Conservation (phyloP, 1,140 invertebrate genomes). For the Euschistus heros region DNA sequence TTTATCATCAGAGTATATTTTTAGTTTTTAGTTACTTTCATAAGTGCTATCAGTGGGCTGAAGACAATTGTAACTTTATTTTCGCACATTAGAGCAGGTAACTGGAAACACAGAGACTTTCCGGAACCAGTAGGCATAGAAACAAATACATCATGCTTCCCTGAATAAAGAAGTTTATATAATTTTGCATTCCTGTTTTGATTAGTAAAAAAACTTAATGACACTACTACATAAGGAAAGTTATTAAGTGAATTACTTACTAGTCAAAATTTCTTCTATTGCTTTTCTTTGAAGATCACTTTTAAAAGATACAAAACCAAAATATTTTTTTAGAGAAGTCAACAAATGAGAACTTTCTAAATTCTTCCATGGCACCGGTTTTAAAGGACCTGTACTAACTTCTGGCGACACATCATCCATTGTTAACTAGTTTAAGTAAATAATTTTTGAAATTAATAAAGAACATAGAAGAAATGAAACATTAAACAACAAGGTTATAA, state of each 20-base stretch:
- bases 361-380: too few relatives aligned
- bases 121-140: slow-evolving; percentile 64
- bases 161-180: slow-evolving; percentile 34
- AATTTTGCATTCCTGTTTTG: slow-evolving; percentile 4
- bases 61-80: slow-evolving; percentile 52
- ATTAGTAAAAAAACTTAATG: background rate
- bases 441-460: too few relatives aligned
- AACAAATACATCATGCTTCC: slow-evolving; percentile 50
- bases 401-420: too few relatives aligned
- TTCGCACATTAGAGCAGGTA: slow-evolving; percentile 48
- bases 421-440: too few relatives aligned
- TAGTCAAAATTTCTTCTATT: slow-evolving; percentile 36
- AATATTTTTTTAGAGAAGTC: slow-evolving; percentile 33
- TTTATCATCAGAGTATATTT: background rate
- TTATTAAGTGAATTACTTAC: background rate
- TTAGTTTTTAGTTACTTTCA: slow-evolving; percentile 40
- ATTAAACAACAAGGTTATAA: background rate
- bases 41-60: slow-evolving; percentile 57
- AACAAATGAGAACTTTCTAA: background rate
- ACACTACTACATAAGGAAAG: background rate
- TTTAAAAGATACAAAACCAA: slow-evolving; percentile 43
- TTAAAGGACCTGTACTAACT: too few relatives aligned
- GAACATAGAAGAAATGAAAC: background rate
- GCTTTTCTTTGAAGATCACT: slow-evolving; percentile 43
- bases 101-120: slow-evolving; percentile 61